These are phyloP conservation scores for Oenanthe melanoleuca DNA, from an alignment of 2,113 vertebrate genomes.

Conservation along the genomic window DNA sequence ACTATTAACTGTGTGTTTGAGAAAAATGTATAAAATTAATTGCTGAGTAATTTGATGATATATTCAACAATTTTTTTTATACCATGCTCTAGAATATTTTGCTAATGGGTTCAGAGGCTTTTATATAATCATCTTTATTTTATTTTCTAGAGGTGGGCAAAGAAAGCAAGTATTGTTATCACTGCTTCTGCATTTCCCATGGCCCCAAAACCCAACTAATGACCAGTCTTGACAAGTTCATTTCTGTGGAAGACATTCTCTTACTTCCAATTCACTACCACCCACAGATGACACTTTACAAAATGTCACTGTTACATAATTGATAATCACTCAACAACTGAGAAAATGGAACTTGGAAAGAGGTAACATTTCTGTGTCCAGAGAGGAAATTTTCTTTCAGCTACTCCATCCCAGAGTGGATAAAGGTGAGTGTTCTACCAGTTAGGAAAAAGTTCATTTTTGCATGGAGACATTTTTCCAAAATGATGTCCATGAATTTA, in stretches of 20 bases:
- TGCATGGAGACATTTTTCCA: not conserved
- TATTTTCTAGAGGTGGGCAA: not conserved
- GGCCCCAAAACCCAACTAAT: conserved; percentile 52
- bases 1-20: not conserved
- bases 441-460: not conserved
- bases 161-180: conserved; percentile 10
- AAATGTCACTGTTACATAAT: conserved; percentile 73
- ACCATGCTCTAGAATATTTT: not conserved
- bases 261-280: conserved; percentile 69
- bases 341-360: conserved; percentile 70
- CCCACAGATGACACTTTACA: conserved; percentile 66
- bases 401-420: not conserved
- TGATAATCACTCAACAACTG: conserved; percentile 71
- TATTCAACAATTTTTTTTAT: not conserved
- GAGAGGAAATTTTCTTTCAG: conserved; percentile 60
- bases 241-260: conserved; percentile 71
- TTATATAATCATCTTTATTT: not conserved
- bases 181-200: conserved; percentile 30
- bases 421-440: conserved; percentile 32
- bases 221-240: conserved; percentile 66
- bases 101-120: not conserved
- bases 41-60: not conserved
- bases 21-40: not conserved
- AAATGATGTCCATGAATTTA: not conserved
- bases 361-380: conserved; percentile 47